Base-by-base conservation (phyloP, 2,888 invertebrate genomes). In the Deroplatys truncata region DNA sequence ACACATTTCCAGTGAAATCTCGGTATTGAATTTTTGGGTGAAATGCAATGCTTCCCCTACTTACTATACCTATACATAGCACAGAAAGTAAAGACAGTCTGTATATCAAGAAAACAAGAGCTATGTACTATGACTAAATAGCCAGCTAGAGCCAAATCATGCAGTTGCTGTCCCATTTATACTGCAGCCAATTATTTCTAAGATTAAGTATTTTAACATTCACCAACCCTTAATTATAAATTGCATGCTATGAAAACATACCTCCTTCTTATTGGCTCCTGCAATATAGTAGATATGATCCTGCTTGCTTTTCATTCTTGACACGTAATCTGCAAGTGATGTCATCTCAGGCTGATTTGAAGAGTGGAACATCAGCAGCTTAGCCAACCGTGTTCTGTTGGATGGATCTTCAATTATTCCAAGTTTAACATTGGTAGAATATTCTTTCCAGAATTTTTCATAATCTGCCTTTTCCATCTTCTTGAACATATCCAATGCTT, bases 331-430 rank as follows among this genome's bases (percentile, higher is more conserved):
- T 0, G 96, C 94, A 89, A 99, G 95, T 90, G 96, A 96, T 4
- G 98, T 98, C 91, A 96, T 95, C 43, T 94, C 93, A n/a, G 90
- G 56, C 43, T 94, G 94, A 92, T 96, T 94, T 20, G 99, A 99
- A 4, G 98, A 97, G 91, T 96, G 95, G 96, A 99, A 99, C 92
- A 97, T 96, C 91, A 99, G 95, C 90, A 99, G 95, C 94, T 99
- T 99, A 90, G 99, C 98, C 89, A 99, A 95, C 89, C 99, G 96
- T 86, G 98, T 98, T 90, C 99, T 96, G 95, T 99, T 99, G 92
- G 98, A 96, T 84, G 99, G 97, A 94, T 99, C 99, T 94, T 99
- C 99, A 95, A 99, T 98, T 31, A 99, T 96, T 90, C 99, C 99
- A 92, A 99, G 94, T 94, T 99, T 99, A 92, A 99, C 96, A 94